phyloP scores from a whole-genome alignment of 2,113 vertebrate species.

The Myotis davidii region DNA sequence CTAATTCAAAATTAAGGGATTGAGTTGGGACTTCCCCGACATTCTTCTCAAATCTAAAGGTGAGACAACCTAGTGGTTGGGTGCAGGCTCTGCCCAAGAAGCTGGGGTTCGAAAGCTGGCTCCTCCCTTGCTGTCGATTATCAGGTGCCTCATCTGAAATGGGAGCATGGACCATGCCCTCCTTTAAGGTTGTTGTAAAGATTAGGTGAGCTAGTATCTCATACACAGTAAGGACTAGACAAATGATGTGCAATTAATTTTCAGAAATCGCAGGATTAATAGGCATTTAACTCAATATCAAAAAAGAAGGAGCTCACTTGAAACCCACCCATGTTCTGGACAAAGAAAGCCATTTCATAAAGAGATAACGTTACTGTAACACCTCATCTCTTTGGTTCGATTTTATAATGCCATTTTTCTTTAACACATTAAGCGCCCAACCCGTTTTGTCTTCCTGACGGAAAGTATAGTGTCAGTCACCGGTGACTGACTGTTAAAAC shows the following conservation, averaged over 20 bases:
- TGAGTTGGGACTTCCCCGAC: not conserved
- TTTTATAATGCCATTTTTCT: not conserved
- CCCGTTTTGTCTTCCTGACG: too few relatives aligned
- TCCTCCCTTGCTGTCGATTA: fast-evolving
- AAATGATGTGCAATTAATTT: not conserved
- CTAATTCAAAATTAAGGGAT: not conserved
- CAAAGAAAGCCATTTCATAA: not conserved
- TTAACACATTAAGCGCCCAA: not conserved
- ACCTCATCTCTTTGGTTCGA: not conserved
- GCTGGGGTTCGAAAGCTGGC: fast-evolving
- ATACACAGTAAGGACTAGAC: not conserved
- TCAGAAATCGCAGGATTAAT: not conserved
- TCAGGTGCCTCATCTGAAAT: not conserved
- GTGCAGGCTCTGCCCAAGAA: not conserved
- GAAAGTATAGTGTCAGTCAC: too few relatives aligned
- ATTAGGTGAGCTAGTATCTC: not conserved
- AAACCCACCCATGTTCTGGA: too few relatives aligned
- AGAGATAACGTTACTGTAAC: not conserved
- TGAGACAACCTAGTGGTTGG: not conserved
- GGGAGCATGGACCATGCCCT: not conserved
- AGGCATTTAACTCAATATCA: not conserved
- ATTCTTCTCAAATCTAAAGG: not conserved
- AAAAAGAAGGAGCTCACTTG: not conserved
- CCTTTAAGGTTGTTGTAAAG: not conserved
- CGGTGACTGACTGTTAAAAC: too few relatives aligned